These are phyloP conservation scores for Propithecus deckenii DNA, from an alignment of 2,797 vertebrate genomes.

Conservation along the genomic window DNA sequence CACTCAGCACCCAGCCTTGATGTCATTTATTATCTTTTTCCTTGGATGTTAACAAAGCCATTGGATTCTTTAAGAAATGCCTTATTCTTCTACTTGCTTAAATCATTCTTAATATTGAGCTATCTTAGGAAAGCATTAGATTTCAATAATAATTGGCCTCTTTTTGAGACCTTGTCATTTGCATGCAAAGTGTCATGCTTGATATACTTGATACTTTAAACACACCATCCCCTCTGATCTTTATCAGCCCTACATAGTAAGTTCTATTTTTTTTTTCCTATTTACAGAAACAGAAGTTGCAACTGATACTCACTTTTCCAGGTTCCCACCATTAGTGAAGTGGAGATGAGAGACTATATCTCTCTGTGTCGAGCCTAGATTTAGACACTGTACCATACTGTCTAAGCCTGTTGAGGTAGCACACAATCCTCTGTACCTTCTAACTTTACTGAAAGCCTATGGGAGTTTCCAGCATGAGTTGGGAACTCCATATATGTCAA, in stretches of 20 bases:
- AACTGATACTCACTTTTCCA: not conserved
- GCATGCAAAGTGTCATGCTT: not conserved
- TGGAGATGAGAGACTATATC: not conserved
- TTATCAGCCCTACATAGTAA: not conserved
- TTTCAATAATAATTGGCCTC: not conserved
- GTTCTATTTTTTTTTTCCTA: not conserved
- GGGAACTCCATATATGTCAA: not conserved
- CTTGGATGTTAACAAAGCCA: not conserved
- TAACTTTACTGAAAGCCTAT: not conserved
- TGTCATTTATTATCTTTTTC: slow-evolving; percentile 19
- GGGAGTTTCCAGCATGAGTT: not conserved
- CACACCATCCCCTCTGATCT: not conserved
- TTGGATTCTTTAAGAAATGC: slow-evolving; percentile 51
- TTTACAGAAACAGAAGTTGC: not conserved
- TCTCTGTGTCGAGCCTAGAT: not conserved
- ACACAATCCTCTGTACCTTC: not conserved
- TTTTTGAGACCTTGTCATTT: not conserved
- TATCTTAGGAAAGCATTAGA: not conserved
- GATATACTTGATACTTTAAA: not conserved
- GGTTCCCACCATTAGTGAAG: not conserved
- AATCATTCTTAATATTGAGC: not conserved
- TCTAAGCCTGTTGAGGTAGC: not conserved
- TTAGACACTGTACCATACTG: not conserved
- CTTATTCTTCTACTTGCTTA: slow-evolving; percentile 72
- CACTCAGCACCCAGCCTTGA: slow-evolving; percentile 26